phyloP scores from a whole-genome alignment of 2,888 invertebrate species.

The Elgonia sp. region DNA sequence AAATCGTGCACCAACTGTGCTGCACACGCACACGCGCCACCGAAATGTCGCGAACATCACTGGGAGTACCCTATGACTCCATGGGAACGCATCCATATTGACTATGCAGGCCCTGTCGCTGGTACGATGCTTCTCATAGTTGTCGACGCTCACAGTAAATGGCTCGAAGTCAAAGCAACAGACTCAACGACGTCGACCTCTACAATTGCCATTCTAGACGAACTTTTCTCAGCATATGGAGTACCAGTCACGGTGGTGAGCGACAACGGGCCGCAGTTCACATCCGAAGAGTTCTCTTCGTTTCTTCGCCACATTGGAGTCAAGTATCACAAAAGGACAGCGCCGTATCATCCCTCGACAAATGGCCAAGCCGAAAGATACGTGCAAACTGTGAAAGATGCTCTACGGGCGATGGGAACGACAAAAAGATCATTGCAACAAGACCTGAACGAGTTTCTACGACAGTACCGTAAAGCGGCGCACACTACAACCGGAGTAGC shows the following conservation, averaged over 20 bases:
- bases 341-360: constrained; percentile 32
- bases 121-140: constrained; percentile 23
- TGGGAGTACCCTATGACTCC: constrained; percentile 56
- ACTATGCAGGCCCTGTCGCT: constrained; percentile 50
- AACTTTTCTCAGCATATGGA: constrained; percentile 25
- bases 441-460: constrained; percentile 50
- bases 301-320: constrained; percentile 16
- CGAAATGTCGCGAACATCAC: constrained; percentile 50
- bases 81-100: constrained; percentile 50
- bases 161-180: constrained; percentile 23
- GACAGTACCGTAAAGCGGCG: constrained; percentile 61
- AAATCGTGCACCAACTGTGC: constrained; percentile 36
- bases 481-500: constrained; percentile 73
- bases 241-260: constrained; percentile 4
- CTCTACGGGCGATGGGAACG: constrained; percentile 46
- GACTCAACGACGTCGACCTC: constrained; percentile 8
- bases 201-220: constrained; percentile 32
- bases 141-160: constrained; percentile 33
- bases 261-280: constrained; percentile 41
- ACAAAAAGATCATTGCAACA: constrained; percentile 11
- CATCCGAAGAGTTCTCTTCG: constrained; percentile 18
- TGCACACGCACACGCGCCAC: constrained; percentile 42
- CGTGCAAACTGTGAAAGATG: constrained; percentile 46
- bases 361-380: constrained; percentile 39
- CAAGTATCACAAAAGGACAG: constrained; percentile 39